Percentiles rank a stretch among this genome's conserved stretches.
Evolutionary conservation across 2,888 invertebrate species (phyloP).

Genomic region (Epinotia bilunana): DNA sequence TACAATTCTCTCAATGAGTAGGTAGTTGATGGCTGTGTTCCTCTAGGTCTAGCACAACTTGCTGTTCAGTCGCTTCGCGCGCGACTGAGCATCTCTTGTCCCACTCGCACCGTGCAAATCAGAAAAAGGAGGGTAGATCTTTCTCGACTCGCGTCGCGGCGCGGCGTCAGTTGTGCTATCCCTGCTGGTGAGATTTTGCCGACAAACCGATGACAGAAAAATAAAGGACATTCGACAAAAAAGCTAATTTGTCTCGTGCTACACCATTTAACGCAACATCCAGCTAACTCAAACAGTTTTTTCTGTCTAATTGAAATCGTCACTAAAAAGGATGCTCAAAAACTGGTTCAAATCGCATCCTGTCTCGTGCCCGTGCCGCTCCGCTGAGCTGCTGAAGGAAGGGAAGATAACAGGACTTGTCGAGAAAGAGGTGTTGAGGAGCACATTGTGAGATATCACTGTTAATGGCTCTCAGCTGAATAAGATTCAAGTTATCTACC

Average conservation of each 20-base stretch:
- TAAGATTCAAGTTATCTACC: too few species aligned
- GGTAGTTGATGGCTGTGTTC: background rate
- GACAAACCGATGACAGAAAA: background rate
- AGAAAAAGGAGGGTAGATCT: too few species aligned
- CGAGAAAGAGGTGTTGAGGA: background rate
- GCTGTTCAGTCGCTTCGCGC: too few species aligned
- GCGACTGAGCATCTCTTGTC: too few species aligned
- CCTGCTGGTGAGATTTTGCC: background rate
- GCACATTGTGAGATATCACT: too few species aligned
- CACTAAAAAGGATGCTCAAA: constrained; percentile 23
- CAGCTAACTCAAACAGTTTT: constrained; percentile 14
- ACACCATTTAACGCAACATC: constrained; percentile 5
- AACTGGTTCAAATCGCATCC: constrained; percentile 49
- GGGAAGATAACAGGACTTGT: constrained; percentile 4
- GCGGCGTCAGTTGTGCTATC: too few species aligned
- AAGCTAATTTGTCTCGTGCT: constrained; percentile 18
- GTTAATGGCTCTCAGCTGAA: too few species aligned
- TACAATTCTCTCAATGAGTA: too few species aligned
- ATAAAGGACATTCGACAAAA: background rate
- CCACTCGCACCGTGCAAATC: too few species aligned
- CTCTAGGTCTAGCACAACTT: too few species aligned
- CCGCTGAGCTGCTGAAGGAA: background rate
- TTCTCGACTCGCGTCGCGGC: too few species aligned
- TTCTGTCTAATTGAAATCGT: constrained; percentile 27
- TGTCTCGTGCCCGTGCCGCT: constrained; percentile 51